Conservation (phyloP, 2,888 invertebrate species). For the Rhagonycha lutea region DNA sequence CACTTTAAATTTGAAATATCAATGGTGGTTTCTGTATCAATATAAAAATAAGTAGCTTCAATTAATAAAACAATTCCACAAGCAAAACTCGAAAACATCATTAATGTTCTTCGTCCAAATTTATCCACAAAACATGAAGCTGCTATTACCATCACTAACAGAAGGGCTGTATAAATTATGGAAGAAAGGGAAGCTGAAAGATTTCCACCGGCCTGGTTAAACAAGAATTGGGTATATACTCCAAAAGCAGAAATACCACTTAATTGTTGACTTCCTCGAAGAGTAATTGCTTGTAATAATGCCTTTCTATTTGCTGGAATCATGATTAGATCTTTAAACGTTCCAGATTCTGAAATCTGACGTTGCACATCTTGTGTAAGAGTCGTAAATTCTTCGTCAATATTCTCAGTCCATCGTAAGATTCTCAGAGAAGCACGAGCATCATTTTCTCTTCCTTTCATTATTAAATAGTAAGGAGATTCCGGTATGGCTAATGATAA, state of each 20-base stretch:
- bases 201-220: slow-evolving; percentile 43
- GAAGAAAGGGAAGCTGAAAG: slow-evolving; percentile 41
- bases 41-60: slow-evolving; percentile 39
- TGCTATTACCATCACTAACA: slow-evolving; percentile 28
- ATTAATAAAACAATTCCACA: slow-evolving; percentile 33
- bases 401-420: slow-evolving; percentile 38
- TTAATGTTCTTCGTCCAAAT: slow-evolving; percentile 39
- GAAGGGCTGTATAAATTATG: slow-evolving; percentile 39
- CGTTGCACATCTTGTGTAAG: slow-evolving; percentile 42
- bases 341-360: slow-evolving; percentile 45
- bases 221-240: slow-evolving; percentile 43
- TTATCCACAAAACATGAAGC: slow-evolving; percentile 37
- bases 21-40: slow-evolving; percentile 32
- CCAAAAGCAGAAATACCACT: slow-evolving; percentile 41
- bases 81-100: slow-evolving; percentile 37
- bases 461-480: slow-evolving; percentile 46
- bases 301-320: slow-evolving; percentile 43
- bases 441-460: slow-evolving; percentile 38
- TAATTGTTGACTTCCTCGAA: slow-evolving; percentile 43
- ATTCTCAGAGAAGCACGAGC: slow-evolving; percentile 39
- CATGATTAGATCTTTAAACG: slow-evolving; percentile 41
- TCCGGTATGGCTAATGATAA: slow-evolving; percentile 67
- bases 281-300: slow-evolving; percentile 39
- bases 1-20: slow-evolving; percentile 38
- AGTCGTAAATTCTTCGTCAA: slow-evolving; percentile 37